phyloP scores from a whole-genome alignment of 2,888 invertebrate genomes.

The Tachina fera region DNA sequence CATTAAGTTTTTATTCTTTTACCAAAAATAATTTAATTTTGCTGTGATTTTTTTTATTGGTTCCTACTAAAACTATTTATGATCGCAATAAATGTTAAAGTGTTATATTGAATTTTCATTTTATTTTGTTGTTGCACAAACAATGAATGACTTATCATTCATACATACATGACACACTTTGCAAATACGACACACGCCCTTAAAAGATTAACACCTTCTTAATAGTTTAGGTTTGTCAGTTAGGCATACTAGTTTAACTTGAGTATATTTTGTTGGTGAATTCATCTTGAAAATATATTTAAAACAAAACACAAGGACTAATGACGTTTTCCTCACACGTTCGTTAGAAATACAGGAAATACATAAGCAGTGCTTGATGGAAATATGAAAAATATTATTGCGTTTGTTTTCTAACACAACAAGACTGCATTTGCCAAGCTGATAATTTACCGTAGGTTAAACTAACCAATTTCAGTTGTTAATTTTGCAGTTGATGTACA shows the following conservation, averaged over 20 bases:
- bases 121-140: constrained; percentile 21
- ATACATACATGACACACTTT: constrained; percentile 48
- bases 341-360: too few species aligned
- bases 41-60: constrained; percentile 5
- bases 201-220: neutral
- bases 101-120: neutral
- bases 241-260: neutral
- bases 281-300: neutral
- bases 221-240: neutral
- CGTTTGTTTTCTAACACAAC: too few species aligned
- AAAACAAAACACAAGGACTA: neutral
- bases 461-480: too few species aligned
- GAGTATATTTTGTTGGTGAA: neutral
- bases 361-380: too few species aligned
- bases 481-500: too few species aligned
- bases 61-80: constrained; percentile 20
- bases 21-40: constrained; percentile 4
- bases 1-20: neutral
- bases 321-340: neutral
- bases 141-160: constrained; percentile 15
- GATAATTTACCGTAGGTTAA: too few species aligned
- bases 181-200: constrained; percentile 6
- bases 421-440: too few species aligned
- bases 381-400: too few species aligned
- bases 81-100: constrained; percentile 32